Evolutionary conservation across 2,888 invertebrate genomes (phyloP).

Genomic region (Sialis lutaria): DNA sequence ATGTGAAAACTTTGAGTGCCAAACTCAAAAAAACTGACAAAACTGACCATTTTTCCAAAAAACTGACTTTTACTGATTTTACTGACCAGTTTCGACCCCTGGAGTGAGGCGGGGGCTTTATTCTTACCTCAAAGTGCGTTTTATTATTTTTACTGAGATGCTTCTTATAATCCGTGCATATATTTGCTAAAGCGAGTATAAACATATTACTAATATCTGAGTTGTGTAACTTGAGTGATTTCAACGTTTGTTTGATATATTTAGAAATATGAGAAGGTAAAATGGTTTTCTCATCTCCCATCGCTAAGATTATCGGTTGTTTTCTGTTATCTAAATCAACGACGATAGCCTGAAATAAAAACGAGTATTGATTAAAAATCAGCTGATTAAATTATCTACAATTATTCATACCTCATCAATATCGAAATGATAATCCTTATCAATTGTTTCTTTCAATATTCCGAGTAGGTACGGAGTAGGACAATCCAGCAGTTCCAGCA

Average conservation of each 20-base stretch:
- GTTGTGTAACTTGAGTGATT: constrained; percentile 37
- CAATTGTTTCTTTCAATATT: constrained; percentile 31
- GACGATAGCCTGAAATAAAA: constrained; percentile 42
- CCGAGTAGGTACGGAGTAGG: constrained; percentile 68
- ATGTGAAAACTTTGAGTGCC: too few species aligned
- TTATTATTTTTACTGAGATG: constrained; percentile 32
- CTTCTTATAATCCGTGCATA: constrained; percentile 50
- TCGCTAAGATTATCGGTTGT: constrained; percentile 36
- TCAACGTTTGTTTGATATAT: constrained; percentile 42
- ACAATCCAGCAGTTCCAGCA: constrained; percentile 49
- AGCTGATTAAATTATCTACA: not conserved
- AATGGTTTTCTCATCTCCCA: constrained; percentile 63
- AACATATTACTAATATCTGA: constrained; percentile 66
- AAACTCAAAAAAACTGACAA: too few species aligned
- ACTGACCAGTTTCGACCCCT: too few species aligned
- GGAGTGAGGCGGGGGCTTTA: too few species aligned
- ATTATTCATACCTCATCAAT: constrained; percentile 33
- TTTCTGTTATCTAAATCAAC: constrained; percentile 48
- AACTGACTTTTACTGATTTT: too few species aligned
- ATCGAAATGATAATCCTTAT: constrained; percentile 20
- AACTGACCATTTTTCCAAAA: too few species aligned
- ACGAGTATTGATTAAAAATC: not conserved
- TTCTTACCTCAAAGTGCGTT: too few species aligned
- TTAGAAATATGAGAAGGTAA: constrained; percentile 52
- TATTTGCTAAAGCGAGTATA: constrained; percentile 57